Evolutionary conservation across 2,888 invertebrate species (phyloP).

Genomic region (Tubulanus polymorphus): DNA sequence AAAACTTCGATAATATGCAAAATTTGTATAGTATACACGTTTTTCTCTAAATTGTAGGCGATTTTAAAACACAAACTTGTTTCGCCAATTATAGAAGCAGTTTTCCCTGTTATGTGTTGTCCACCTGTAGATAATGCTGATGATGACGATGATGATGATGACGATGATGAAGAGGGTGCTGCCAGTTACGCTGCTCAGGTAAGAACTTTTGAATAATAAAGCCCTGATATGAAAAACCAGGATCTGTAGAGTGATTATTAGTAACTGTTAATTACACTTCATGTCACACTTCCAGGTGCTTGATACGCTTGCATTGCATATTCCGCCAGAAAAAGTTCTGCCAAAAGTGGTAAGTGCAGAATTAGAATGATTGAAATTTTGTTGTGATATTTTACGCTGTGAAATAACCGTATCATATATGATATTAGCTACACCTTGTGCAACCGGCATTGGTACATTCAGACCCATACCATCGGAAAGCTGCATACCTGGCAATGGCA

Average conservation of each 20-base stretch:
- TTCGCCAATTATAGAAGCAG: conserved; percentile 64
- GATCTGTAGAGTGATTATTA: too few species aligned
- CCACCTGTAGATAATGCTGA: conserved; percentile 62
- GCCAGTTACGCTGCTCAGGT: conserved; percentile 67
- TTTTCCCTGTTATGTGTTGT: conserved; percentile 68
- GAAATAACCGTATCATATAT: background rate
- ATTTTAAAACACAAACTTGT: conserved; percentile 69
- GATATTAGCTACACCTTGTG: conserved; percentile 50
- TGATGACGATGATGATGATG: conserved; percentile 65
- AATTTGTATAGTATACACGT: too few species aligned
- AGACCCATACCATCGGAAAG: conserved; percentile 65
- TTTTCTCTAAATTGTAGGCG: conserved; percentile 40
- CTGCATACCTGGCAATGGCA: conserved; percentile 69
- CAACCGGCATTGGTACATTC: conserved; percentile 64
- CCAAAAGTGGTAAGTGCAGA: conserved; percentile 62
- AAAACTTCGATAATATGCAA: too few species aligned
- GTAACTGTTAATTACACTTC: background rate
- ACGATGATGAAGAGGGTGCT: conserved; percentile 59
- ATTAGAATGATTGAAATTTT: background rate
- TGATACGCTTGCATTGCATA: conserved; percentile 68
- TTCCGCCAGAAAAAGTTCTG: conserved; percentile 73
- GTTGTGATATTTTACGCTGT: background rate
- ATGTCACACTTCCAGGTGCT: conserved; percentile 56
- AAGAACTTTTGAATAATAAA: background rate
- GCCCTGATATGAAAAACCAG: background rate